These are phyloP conservation scores for Dione vanillae DNA, from an alignment of 2,888 invertebrate genomes.

Conservation along the genomic window DNA sequence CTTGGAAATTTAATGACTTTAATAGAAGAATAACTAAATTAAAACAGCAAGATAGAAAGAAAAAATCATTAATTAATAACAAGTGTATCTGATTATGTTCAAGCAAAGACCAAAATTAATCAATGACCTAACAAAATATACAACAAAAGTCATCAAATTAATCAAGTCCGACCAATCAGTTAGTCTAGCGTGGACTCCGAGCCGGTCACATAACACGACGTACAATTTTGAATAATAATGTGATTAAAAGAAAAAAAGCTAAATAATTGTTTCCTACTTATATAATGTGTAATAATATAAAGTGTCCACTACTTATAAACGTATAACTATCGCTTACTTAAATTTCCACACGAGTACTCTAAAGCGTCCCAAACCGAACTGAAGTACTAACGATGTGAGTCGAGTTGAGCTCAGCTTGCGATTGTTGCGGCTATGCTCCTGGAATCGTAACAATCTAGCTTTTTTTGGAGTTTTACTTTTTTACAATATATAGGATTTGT, in stretches of 20 bases:
- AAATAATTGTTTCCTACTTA: conserved; percentile 84
- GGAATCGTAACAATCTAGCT: conserved; percentile 80
- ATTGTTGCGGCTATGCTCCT: conserved; percentile 72
- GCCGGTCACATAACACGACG: conserved; percentile 78
- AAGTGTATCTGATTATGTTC: conserved; percentile 78
- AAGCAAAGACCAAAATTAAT: conserved; percentile 83
- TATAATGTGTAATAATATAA: conserved; percentile 83
- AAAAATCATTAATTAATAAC: conserved; percentile 79
- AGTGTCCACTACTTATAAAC: conserved; percentile 84
- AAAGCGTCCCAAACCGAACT: conserved; percentile 76
- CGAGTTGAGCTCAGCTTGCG: conserved; percentile 68
- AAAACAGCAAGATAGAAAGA: conserved; percentile 84
- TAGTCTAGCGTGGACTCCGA: conserved; percentile 72
- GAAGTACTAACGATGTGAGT: conserved; percentile 68
- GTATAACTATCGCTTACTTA: conserved; percentile 82
- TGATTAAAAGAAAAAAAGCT: conserved; percentile 82
- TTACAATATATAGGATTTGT: conserved; percentile 84
- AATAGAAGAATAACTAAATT: conserved; percentile 84
- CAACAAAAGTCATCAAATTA: conserved; percentile 84
- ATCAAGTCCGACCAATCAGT: conserved; percentile 79
- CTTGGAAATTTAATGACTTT: conserved; percentile 85
- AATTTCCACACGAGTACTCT: conserved; percentile 78
- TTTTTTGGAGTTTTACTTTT: conserved; percentile 82
- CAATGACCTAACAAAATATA: conserved; percentile 85
- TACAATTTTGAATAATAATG: conserved; percentile 84